phyloP scores from a whole-genome alignment of 2,113 vertebrate species.

The Ceyx margarethae region DNA sequence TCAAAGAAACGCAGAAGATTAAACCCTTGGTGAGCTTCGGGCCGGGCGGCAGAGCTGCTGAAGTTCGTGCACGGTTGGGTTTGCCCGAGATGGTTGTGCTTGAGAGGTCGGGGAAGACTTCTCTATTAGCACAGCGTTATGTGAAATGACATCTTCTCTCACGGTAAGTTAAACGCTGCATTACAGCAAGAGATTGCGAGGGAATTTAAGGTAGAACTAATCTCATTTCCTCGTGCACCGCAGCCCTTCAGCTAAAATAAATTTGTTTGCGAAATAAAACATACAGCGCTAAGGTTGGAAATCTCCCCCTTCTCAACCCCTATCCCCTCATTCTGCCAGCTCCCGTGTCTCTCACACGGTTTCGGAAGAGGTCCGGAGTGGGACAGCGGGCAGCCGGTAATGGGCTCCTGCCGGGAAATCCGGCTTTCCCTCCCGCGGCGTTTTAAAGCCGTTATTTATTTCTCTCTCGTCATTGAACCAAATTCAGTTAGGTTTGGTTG shows the following conservation, averaged over 20 bases:
- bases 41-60: neutral
- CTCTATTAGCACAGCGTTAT: conserved; percentile 70
- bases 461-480: neutral
- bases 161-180: conserved; percentile 82
- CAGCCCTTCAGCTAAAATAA: neutral
- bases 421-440: neutral
- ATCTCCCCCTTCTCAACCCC: neutral
- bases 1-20: neutral
- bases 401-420: neutral
- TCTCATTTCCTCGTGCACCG: conserved; percentile 75
- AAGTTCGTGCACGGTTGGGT: conserved; percentile 40
- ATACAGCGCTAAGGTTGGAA: neutral
- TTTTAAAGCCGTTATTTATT: neutral
- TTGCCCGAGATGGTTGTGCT: conserved; percentile 50
- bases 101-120: conserved; percentile 62
- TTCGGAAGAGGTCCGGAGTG: neutral
- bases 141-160: conserved; percentile 81
- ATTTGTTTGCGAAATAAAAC: conserved; percentile 42
- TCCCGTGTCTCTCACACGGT: neutral
- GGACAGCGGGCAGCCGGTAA: neutral
- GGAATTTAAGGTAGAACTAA: conserved; percentile 86
- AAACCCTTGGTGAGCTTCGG: neutral
- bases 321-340: too few species aligned
- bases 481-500: neutral
- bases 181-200: conserved; percentile 77